Evolutionary conservation across 1,140 invertebrate species (phyloP).

Genomic region (Eubasilissa regina): DNA sequence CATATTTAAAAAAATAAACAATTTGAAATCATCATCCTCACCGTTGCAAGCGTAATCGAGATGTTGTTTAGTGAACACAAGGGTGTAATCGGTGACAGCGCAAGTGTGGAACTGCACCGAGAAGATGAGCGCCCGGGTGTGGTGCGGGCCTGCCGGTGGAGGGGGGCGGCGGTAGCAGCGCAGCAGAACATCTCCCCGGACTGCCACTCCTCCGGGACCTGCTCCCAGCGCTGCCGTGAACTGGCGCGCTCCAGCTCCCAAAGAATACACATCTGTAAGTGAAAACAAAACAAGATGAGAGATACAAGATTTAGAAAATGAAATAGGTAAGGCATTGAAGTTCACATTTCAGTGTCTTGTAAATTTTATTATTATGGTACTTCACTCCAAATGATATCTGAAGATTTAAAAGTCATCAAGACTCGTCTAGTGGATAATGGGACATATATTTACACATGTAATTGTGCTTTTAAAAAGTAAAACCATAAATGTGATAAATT

Average conservation of each 20-base stretch:
- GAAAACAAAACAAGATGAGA: constrained; percentile 34
- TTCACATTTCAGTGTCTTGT: no score
- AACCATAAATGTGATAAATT: no score
- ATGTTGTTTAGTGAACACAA: constrained; percentile 89
- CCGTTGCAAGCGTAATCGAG: constrained; percentile 88
- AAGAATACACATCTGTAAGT: constrained; percentile 79
- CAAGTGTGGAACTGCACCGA: constrained; percentile 94
- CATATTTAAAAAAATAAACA: background rate
- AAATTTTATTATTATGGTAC: no score
- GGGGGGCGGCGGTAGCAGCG: constrained; percentile 87
- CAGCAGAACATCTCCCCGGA: constrained; percentile 91
- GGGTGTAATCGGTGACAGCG: constrained; percentile 86
- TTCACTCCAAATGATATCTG: no score
- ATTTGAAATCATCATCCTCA: constrained; percentile 64
- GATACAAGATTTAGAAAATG: background rate
- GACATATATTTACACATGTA: no score
- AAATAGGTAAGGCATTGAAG: background rate
- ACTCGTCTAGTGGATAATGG: no score
- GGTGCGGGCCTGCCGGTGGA: constrained; percentile 61
- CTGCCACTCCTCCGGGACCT: constrained; percentile 78
- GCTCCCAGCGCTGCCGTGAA: constrained; percentile 82
- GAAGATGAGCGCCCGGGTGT: constrained; percentile 74
- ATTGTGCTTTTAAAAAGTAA: no score
- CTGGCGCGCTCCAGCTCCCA: constrained; percentile 74
- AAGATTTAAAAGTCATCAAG: no score